Conservation (phyloP, 2,888 invertebrate genomes). For the Phragmatobia fuliginosa region DNA sequence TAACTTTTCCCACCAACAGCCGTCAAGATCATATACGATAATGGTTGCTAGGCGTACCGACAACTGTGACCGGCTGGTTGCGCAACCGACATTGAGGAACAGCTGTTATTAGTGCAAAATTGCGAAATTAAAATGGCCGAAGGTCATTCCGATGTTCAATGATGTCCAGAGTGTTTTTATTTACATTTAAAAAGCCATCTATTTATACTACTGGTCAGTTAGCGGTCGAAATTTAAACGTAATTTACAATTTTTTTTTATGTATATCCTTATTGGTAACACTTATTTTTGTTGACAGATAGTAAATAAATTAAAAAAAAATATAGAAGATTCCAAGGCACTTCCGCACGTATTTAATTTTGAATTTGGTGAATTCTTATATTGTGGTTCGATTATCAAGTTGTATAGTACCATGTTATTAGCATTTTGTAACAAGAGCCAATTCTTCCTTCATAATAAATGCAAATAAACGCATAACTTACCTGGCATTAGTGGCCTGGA, state of each 20-base stretch:
- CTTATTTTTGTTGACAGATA: not conserved
- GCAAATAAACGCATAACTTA: not conserved
- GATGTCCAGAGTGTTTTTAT: conserved; percentile 15
- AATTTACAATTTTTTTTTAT: not conserved
- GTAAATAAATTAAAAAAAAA: not conserved
- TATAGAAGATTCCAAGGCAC: not conserved
- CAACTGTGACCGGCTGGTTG: conserved; percentile 27
- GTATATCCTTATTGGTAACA: not conserved
- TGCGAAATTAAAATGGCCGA: conserved; percentile 32
- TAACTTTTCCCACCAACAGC: not conserved
- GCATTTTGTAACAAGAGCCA: no score
- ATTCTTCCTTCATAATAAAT: no score
- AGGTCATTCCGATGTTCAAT: not conserved
- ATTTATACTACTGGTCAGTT: not conserved
- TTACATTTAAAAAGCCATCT: not conserved
- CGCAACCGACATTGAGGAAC: conserved; percentile 41
- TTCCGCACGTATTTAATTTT: not conserved
- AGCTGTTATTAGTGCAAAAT: conserved; percentile 40
- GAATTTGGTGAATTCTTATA: not conserved
- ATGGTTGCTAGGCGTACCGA: conserved; percentile 40
- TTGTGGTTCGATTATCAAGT: not conserved
- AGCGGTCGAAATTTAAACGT: not conserved
- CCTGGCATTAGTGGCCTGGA: not conserved
- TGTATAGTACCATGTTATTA: not conserved
- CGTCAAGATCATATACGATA: conserved; percentile 12